Base-by-base conservation (phyloP, 2,797 vertebrate species). In the Echeneis naucrates region DNA sequence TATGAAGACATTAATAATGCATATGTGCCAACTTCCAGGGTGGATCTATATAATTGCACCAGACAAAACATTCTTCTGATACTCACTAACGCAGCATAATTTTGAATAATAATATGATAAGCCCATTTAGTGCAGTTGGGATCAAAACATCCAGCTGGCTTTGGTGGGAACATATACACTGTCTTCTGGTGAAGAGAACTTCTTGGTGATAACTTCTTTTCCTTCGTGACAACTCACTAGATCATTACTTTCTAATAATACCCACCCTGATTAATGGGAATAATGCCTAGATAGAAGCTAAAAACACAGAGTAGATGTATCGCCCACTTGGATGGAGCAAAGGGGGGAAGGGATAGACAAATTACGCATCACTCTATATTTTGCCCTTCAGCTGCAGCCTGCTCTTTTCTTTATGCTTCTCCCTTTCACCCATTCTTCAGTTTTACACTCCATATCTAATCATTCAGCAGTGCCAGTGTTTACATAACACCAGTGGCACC, bases 1-100 rank as follows among this genome's bases (percentile, higher is more conserved):
- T 81, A 82, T 66, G 50, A 40, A 64, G 78, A 72, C 62, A 88
- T 92, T 90, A 90, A 91, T 90, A 89, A 90, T 92, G 86, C 82
- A 92, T 74, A 53, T 0, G 21, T 32, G 37, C 73, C 68, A 68
- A 80, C 54, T 73, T 80, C 79, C 76, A 70, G 58, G 76, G 79
- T 26, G 62, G 84, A 80, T 86, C 79, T 76, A 83, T 87, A 79
- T 90, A 84, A 92, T 91, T 85, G 75, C 80, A 84, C 64, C 52
- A 84, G 78, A 86, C 86, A 82, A 89, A 88, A 83, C 73, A 85
- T 76, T 84, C 68, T 70, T 84, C 66, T 81, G 84, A 81, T 87
- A 65, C 51, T 84, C 64, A 70, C 61, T 78, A 82, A 80, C 37
- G 19, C 76, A 37, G 84, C 75, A 80, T 85, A 27, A 83, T 85